A percentile compares a stretch with the other conserved stretches of the same genome.
Evolutionary conservation across 2,113 vertebrate species (phyloP).

Genomic region (Elgaria multicarinata): DNA sequence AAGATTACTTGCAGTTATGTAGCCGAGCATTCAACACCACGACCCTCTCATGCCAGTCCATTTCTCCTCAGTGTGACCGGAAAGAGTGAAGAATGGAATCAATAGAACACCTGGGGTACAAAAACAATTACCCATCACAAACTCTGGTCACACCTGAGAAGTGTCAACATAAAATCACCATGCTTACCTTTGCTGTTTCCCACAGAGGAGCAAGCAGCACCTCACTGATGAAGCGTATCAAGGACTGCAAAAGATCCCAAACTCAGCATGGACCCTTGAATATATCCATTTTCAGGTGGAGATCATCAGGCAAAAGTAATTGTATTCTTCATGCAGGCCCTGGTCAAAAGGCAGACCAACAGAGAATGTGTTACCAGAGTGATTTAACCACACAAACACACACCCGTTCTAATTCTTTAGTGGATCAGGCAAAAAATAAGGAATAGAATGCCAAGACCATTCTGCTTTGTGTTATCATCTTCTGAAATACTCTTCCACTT

Average conservation of each 20-base stretch:
- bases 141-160: slow-evolving; percentile 29
- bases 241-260: slow-evolving; percentile 5
- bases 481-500: not conserved
- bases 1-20: slow-evolving; percentile 1
- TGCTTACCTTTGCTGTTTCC: not conserved
- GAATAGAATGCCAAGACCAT: not conserved
- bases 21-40: not conserved
- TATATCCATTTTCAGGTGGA: not conserved
- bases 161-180: not conserved
- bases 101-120: slow-evolving; percentile 19
- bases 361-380: not conserved
- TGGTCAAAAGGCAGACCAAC: not conserved
- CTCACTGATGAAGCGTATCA: not conserved
- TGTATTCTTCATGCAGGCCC: not conserved
- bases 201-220: not conserved
- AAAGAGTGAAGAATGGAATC: slow-evolving; percentile 10
- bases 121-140: slow-evolving; percentile 27
- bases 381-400: not conserved
- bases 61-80: not conserved
- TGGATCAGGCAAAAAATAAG: not conserved
- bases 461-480: not conserved
- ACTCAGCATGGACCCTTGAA: not conserved
- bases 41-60: not conserved
- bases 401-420: not conserved
- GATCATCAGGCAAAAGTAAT: not conserved